These are phyloP conservation scores for Julus scandinavius DNA, from an alignment of 2,888 invertebrate genomes.

Conservation along the genomic window DNA sequence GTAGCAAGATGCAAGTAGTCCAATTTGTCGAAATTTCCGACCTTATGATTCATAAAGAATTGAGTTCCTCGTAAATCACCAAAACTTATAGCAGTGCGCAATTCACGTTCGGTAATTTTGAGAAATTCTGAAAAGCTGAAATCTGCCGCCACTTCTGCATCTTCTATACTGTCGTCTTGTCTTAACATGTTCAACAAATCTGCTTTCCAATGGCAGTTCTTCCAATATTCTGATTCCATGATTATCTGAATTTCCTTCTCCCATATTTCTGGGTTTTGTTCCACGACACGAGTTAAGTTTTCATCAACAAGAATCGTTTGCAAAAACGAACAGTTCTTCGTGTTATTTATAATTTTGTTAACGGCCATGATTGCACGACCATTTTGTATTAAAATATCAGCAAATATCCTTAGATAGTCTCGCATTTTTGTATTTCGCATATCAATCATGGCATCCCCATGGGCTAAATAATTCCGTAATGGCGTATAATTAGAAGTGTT, in stretches of 20 bases:
- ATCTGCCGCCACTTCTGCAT: not conserved
- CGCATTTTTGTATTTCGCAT: not conserved
- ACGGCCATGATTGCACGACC: not conserved
- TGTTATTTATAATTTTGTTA: not conserved
- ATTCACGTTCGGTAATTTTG: not conserved
- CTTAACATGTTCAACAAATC: not conserved
- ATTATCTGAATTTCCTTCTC: not conserved
- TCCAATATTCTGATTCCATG: not conserved
- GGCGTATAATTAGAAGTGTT: not conserved
- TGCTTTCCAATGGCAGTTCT: not conserved
- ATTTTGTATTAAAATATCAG: not conserved
- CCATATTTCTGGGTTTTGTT: not conserved
- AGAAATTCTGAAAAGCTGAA: not conserved
- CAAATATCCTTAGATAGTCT: not conserved
- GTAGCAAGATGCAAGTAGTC: not conserved
- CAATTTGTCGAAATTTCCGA: not conserved
- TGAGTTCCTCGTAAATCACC: not conserved
- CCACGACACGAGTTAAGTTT: not conserved
- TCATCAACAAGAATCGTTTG: not conserved
- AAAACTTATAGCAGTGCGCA: not conserved
- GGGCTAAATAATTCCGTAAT: constrained; percentile 3
- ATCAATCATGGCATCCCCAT: not conserved
- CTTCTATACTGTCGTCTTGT: not conserved
- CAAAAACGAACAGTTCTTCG: not conserved
- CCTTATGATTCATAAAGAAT: not conserved